Base-by-base conservation (phyloP, 2,888 invertebrate genomes). In the Lycophotia porphyrea region DNA sequence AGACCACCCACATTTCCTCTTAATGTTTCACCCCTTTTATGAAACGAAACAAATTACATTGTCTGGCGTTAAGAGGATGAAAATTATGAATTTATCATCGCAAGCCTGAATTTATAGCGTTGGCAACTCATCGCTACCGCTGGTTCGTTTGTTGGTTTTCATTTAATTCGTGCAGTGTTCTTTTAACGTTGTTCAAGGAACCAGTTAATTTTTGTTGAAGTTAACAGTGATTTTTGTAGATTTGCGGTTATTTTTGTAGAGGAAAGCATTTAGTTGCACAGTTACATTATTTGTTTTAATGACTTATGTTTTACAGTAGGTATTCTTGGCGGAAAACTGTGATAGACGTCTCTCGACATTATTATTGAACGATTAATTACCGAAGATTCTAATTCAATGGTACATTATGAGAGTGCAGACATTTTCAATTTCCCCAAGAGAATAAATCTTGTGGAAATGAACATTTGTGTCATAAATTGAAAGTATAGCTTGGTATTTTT, bases 131-230 rank as follows among this genome's bases (percentile, higher is more conserved):
- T 73, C 68, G 73, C 49, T 71, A 55, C 71, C 68, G 73, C 49
- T 71, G 71, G 65, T 69, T 74, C 65, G 39, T 69, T 78, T 76
- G 82, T 75, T 74, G 78, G 83, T 82, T 87, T 86, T 89, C 81
- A 85, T 86, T 81, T 82, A 76, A 85, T 87, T 87, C 84, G 85
- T 87, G 80, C 81, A 78, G 73, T 68, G 55, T 75, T 76, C 71
- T 78, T 71, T 71, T 44, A 64, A 76, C 78, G 74, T 76, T 77
- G 73, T 85, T 86, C 87, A 87, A 86, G 87, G 89, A 88, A 85
- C 82, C 88, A 87, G 87, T 85, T 78, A 87, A 82, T 88, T 83
- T 80, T 82, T 86, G 84, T 86, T 87, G 82, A 78, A 83, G 74
- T 80, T 78, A 72, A 80, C 72, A 82, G 78, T 79, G 75, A 66